Percentiles rank a stretch among this genome's conserved stretches.
Conservation (phyloP, 1,140 invertebrate species). For the Branchinecta lindahli region DNA sequence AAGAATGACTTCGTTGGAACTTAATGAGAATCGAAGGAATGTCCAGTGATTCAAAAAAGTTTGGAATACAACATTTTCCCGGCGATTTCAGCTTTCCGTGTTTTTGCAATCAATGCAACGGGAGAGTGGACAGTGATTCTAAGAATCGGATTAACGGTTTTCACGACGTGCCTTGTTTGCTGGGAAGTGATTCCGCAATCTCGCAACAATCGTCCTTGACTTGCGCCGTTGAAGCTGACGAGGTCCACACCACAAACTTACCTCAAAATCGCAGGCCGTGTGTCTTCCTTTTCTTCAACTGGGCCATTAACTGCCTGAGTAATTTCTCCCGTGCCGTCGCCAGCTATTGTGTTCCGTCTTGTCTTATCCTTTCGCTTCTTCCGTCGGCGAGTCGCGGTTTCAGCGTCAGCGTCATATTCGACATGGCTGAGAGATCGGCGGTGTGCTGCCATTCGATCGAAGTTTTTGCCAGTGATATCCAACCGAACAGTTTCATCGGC, state of each 20-base stretch:
- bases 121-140: too few relatives aligned
- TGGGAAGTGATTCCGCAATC: too few relatives aligned
- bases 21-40: too few relatives aligned
- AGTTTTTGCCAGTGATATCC: neutral
- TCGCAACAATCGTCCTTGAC: too few relatives aligned
- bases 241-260: neutral
- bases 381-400: neutral
- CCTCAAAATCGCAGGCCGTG: neutral
- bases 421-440: neutral
- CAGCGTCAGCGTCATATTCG: neutral
- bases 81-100: too few relatives aligned
- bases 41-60: too few relatives aligned
- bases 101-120: too few relatives aligned
- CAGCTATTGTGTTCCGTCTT: neutral
- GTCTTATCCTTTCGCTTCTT: neutral
- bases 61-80: too few relatives aligned
- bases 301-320: neutral
- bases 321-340: constrained; percentile 4
- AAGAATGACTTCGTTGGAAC: too few relatives aligned
- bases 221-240: too few relatives aligned
- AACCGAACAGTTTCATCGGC: neutral
- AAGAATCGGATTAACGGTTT: too few relatives aligned
- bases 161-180: too few relatives aligned
- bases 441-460: neutral
- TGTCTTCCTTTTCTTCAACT: neutral